Evolutionary conservation across 1,140 invertebrate species (phyloP).

Genomic region (Marisa cornuarietis): DNA sequence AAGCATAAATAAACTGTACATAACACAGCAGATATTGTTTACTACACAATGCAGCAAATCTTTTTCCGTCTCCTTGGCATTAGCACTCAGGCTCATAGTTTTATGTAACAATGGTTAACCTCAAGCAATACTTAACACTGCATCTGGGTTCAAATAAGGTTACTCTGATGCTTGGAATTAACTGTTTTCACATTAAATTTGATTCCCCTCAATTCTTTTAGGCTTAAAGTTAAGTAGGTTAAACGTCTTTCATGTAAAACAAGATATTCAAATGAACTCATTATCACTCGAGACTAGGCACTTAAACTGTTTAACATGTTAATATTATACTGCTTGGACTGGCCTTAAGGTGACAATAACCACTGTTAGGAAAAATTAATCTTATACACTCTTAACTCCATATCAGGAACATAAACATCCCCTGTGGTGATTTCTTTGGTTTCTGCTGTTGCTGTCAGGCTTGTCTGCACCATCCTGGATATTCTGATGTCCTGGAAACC

Average conservation of each 20-base stretch:
- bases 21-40: no score
- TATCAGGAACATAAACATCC: constrained; percentile 25
- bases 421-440: neutral
- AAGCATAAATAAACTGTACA: no score
- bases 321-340: neutral
- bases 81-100: no score
- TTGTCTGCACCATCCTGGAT: constrained; percentile 20
- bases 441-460: constrained; percentile 29
- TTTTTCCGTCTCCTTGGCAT: no score
- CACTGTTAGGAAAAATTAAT: constrained; percentile 13
- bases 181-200: no score
- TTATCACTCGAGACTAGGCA: neutral
- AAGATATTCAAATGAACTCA: neutral
- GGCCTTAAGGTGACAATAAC: neutral
- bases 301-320: neutral
- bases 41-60: no score
- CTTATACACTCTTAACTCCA: constrained; percentile 41
- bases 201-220: neutral
- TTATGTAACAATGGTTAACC: no score
- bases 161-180: no score
- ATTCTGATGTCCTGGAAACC: constrained; percentile 4
- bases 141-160: no score
- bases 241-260: neutral
- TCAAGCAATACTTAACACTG: no score
- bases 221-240: neutral